Percentiles rank a stretch among this genome's conserved stretches.
Evolutionary conservation across 2,888 invertebrate genomes (phyloP).

Genomic region (Polyommatus iphigenia): DNA sequence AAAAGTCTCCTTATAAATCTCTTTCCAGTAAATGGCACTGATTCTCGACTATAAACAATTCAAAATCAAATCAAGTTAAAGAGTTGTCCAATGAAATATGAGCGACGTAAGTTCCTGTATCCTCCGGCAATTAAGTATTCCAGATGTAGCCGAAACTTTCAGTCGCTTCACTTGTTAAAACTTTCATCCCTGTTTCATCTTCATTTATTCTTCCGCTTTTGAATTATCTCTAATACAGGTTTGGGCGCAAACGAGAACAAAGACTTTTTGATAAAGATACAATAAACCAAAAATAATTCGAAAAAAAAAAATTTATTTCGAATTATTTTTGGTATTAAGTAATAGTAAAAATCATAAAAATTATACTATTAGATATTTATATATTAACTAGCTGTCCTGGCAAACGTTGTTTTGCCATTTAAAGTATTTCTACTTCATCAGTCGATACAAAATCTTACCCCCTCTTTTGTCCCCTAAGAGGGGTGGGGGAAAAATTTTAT

Average conservation of each 20-base stretch:
- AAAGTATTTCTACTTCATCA: too few relatives aligned
- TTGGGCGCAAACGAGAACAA: neutral
- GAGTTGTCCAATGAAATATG: slow-evolving; percentile 34
- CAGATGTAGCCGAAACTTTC: slow-evolving; percentile 40
- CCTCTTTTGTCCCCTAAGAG: too few relatives aligned
- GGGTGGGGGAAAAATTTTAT: too few relatives aligned
- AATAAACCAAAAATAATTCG: too few relatives aligned
- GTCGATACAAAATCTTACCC: too few relatives aligned
- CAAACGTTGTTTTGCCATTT: too few relatives aligned
- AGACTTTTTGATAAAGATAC: too few relatives aligned
- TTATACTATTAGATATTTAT: too few relatives aligned
- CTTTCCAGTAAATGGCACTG: neutral
- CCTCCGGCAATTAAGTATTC: slow-evolving; percentile 45
- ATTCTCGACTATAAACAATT: slow-evolving; percentile 26
- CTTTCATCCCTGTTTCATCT: slow-evolving; percentile 40
- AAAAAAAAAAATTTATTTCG: too few relatives aligned
- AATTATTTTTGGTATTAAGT: too few relatives aligned
- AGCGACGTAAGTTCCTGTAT: slow-evolving; percentile 35
- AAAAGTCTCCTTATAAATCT: neutral
- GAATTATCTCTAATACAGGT: slow-evolving; percentile 4
- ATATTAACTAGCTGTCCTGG: too few relatives aligned
- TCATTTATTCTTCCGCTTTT: slow-evolving; percentile 37
- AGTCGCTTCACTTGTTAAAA: slow-evolving; percentile 45
- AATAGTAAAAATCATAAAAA: too few relatives aligned
- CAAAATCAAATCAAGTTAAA: slow-evolving; percentile 29